These are phyloP conservation scores for Rhinella marina DNA, from an alignment of 2,797 vertebrate species.

Conservation along the genomic window DNA sequence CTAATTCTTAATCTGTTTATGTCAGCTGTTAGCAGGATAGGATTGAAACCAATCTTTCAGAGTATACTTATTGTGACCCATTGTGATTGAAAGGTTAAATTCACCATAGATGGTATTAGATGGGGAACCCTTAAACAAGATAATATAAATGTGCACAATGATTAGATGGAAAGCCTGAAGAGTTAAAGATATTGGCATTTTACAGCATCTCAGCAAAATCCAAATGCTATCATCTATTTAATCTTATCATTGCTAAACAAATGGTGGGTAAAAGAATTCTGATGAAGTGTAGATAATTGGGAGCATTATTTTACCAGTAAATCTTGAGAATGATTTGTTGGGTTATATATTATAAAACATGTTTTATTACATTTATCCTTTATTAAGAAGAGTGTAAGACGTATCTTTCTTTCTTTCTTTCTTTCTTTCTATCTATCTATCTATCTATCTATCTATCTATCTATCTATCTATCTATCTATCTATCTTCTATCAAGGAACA, in stretches of 20 bases:
- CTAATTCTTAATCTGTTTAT: conserved; percentile 43
- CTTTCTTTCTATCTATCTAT: background rate
- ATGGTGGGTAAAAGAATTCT: background rate
- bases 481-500: background rate
- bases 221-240: conserved; percentile 15
- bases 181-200: conserved; percentile 15
- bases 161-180: background rate
- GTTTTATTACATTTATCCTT: background rate
- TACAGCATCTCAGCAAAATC: background rate
- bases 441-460: conserved; percentile 3
- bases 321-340: background rate
- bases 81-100: conserved; percentile 28
- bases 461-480: background rate
- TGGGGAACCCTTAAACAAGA: conserved; percentile 16
- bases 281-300: background rate
- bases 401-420: background rate
- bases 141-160: conserved; percentile 19
- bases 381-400: background rate
- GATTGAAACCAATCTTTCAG: conserved; percentile 48
- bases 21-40: conserved; percentile 28
- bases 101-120: background rate
- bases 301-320: background rate
- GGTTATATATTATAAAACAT: background rate
- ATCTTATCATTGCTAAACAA: background rate
- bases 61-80: conserved; percentile 46